Evolutionary conservation across 2,113 vertebrate genomes (phyloP).

Genomic region (Sphyrna mokarran): DNA sequence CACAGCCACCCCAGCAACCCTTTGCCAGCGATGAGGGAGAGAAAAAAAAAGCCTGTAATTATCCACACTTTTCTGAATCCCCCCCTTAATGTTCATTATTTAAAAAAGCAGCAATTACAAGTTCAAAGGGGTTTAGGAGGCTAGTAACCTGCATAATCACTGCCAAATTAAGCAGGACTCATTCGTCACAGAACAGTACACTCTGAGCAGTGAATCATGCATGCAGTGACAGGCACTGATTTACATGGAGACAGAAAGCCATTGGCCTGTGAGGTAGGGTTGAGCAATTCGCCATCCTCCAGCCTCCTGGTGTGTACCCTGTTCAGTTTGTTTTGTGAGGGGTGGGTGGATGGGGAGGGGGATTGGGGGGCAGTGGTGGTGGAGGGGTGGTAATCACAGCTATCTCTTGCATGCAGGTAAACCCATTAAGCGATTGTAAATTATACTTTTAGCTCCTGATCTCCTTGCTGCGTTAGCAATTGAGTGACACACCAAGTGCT

Average conservation of each 20-base stretch:
- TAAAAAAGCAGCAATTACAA: conserved; percentile 98
- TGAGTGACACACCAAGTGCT: not conserved
- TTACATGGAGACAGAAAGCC: conserved; percentile 82
- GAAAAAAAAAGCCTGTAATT: conserved; percentile 67
- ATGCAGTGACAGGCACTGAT: conserved; percentile 81
- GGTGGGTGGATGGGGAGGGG: conserved; percentile 41
- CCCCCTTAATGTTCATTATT: conserved; percentile 95
- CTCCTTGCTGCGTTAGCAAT: not conserved
- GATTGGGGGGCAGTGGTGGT: not conserved
- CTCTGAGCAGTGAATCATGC: conserved; percentile 83
- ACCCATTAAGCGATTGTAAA: conserved; percentile 7
- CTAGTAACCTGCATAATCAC: conserved; percentile 95
- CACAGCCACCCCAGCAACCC: conserved; percentile 60
- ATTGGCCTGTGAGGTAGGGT: conserved; percentile 66
- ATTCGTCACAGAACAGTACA: conserved; percentile 91
- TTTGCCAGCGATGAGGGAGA: conserved; percentile 53
- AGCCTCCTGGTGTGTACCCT: conserved; percentile 67
- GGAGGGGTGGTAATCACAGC: not conserved
- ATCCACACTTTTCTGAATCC: conserved; percentile 89
- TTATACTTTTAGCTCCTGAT: conserved; percentile 12
- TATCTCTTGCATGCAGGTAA: conserved; percentile 14
- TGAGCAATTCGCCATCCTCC: conserved; percentile 61
- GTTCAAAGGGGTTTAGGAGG: conserved; percentile 98
- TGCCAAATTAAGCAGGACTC: conserved; percentile 89
- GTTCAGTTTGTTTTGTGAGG: conserved; percentile 60